Conservation (phyloP, 1,140 invertebrate genomes). For the Solenopsis fugax region DNA sequence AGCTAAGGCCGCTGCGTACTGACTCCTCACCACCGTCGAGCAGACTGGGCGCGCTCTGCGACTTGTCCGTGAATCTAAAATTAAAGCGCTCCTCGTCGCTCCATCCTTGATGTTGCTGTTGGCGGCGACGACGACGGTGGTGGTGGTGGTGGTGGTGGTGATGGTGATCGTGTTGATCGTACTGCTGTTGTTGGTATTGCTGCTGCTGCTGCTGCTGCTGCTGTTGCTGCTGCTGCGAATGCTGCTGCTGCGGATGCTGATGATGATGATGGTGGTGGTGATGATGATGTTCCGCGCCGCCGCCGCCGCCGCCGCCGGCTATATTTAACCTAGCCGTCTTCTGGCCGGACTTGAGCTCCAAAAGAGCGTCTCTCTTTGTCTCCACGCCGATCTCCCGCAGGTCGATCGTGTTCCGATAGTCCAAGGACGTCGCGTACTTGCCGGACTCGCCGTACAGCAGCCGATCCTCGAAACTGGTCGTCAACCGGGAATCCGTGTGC, state of each 20-base stretch:
- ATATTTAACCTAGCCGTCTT: slow-evolving; percentile 83
- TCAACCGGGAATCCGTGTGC: slow-evolving; percentile 45
- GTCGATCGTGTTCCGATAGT: slow-evolving; percentile 84
- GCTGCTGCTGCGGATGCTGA: slow-evolving; percentile 27
- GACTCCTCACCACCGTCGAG: slow-evolving; percentile 81
- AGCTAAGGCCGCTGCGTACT: slow-evolving; percentile 35
- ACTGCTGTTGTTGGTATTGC: slow-evolving; percentile 44
- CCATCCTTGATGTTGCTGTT: slow-evolving; percentile 80
- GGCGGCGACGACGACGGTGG: slow-evolving; percentile 64
- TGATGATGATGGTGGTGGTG: slow-evolving; percentile 71
- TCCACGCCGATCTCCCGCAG: slow-evolving; percentile 85
- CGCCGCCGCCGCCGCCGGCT: slow-evolving; percentile 66
- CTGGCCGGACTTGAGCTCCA: slow-evolving; percentile 82
- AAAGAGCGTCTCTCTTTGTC: slow-evolving; percentile 80
- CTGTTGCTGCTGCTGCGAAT: slow-evolving; percentile 35
- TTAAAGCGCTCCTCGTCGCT: slow-evolving; percentile 84
- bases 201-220: slow-evolving; percentile 21
- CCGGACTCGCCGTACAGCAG: slow-evolving; percentile 77
- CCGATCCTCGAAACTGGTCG: slow-evolving; percentile 77
- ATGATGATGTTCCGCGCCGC: slow-evolving; percentile 63
- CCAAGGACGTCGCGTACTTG: slow-evolving; percentile 82
- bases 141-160: slow-evolving; percentile 62
- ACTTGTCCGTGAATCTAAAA: slow-evolving; percentile 86
- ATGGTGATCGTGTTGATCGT: slow-evolving; percentile 58
- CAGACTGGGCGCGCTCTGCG: slow-evolving; percentile 86